Conservation (phyloP, 2,797 vertebrate species). For the Epinephelus malabaricus region DNA sequence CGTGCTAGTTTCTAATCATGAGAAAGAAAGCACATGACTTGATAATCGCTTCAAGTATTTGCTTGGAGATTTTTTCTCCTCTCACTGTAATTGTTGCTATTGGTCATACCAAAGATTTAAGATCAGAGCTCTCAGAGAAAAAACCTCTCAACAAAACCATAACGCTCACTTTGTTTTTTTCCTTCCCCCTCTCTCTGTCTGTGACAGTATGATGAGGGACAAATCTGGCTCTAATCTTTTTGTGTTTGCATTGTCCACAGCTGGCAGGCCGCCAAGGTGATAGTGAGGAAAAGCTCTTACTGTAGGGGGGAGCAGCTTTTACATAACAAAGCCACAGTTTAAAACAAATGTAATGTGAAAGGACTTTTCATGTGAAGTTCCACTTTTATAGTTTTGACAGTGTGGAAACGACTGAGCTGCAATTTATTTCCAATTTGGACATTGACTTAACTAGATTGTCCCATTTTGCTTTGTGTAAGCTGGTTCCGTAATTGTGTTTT, state of each 20-base stretch:
- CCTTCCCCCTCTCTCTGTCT: not conserved
- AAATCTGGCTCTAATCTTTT: conserved; percentile 36
- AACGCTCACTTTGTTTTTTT: not conserved
- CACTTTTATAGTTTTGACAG: conserved; percentile 36
- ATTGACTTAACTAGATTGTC: conserved; percentile 6
- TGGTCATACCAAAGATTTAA: conserved; percentile 21
- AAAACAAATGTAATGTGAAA: conserved; percentile 57
- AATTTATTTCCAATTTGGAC: conserved; percentile 48
- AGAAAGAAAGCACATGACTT: conserved; percentile 61
- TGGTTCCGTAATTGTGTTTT: conserved; percentile 7
- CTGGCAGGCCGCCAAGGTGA: conserved; percentile 38
- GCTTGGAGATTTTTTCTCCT: conserved; percentile 32
- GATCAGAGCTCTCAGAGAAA: conserved; percentile 28
- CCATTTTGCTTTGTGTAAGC: not conserved
- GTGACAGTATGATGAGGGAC: conserved; percentile 12
- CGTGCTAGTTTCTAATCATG: conserved; percentile 44
- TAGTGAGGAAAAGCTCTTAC: conserved; percentile 34
- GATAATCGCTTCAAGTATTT: conserved; percentile 69
- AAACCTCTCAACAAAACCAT: not conserved
- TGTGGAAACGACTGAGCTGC: conserved; percentile 34
- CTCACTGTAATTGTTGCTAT: conserved; percentile 8
- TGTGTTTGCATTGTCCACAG: conserved; percentile 23
- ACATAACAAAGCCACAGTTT: conserved; percentile 54
- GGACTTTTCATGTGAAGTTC: conserved; percentile 39
- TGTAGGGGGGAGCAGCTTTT: conserved; percentile 19